Base-by-base conservation (phyloP, 2,888 invertebrate species). In the Morpho achilles region DNA sequence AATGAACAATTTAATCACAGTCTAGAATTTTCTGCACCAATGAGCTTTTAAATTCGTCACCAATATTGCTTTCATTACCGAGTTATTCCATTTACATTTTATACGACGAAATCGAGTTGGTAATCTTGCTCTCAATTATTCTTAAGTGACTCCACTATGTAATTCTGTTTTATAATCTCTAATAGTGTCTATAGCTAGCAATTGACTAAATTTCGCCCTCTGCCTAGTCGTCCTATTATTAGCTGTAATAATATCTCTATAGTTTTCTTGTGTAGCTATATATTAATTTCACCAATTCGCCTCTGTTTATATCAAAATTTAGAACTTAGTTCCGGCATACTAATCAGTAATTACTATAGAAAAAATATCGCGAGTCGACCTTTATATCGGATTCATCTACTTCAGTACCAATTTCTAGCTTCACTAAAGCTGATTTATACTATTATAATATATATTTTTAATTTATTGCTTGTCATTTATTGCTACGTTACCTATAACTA, bases 1-100 rank as follows among this genome's bases (percentile, higher is more conserved):
- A 82, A 87, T 87, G 88, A 88, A 90, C 89, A 87, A 84, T 88
- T 87, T 83, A 83, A 90, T 90, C 89, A 90, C 90, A 89, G 90
- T 88, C 87, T 85, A 89, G 85, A 87, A 88, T 84, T 83, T 88
- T 87, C 89, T 87, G 89, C 89, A 89, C 89, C 89, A 84, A 87
- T 87, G 83, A 87, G 84, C 84, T 82, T 82, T 81, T 87, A 87
- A 88, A 87, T 88, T 88, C 87, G 87, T 87, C 87, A 80, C 83
- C 82, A 65, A 65, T 64, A 66, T 74, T 75, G 75, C 74, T 74
- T 72, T 74, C 73, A 63, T 74, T 73, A 77, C 61, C 56, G 56
- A 49, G 43, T 56, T 56, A 75, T 69, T 76, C 76, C 74, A 73
- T 69, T 70, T 73, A 69, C 65, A 32, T 74, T 78, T 74, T 78